phyloP scores from a whole-genome alignment of 2,888 invertebrate species.

The Torymus aiolomorphi region DNA sequence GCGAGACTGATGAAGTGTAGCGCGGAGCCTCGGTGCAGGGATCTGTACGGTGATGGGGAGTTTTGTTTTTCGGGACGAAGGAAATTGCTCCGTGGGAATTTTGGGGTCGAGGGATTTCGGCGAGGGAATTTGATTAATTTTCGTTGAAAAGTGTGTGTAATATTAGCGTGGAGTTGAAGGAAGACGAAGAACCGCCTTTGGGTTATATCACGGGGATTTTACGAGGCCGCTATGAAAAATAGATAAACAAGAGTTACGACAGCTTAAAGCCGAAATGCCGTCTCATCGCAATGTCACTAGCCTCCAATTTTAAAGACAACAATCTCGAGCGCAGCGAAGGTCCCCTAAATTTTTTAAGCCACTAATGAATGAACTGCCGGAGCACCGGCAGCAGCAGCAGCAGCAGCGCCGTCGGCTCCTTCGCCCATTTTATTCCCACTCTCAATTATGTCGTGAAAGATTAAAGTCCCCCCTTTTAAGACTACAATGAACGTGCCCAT shows the following conservation, averaged over 20 bases:
- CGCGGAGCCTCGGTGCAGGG: too few species aligned
- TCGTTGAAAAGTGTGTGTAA: too few species aligned
- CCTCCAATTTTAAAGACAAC: slow-evolving; percentile 9
- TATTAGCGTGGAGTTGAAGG: too few species aligned
- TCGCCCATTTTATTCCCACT: slow-evolving; percentile 42
- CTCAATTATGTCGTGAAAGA: slow-evolving; percentile 47
- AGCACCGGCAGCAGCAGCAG: not conserved
- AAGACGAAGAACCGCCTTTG: too few species aligned
- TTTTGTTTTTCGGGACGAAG: too few species aligned
- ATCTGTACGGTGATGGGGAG: too few species aligned
- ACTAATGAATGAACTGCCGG: slow-evolving; percentile 19
- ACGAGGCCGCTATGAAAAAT: not conserved
- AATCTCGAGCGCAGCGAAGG: not conserved
- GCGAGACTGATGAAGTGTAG: too few species aligned
- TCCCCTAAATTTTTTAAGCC: slow-evolving; percentile 26
- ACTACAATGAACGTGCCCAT: slow-evolving; percentile 46
- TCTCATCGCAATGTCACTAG: not conserved
- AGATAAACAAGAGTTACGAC: not conserved
- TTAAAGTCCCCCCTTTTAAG: slow-evolving; percentile 38
- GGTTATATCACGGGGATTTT: too few species aligned
- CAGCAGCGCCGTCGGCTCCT: not conserved
- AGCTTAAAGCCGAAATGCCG: not conserved
- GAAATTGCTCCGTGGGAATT: too few species aligned
- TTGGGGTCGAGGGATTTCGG: too few species aligned
- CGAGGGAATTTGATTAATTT: too few species aligned